A percentile compares a stretch with the other conserved stretches of the same genome.
These are phyloP conservation scores for Brachyhypopomus gauderio DNA, from an alignment of 2,113 vertebrate genomes.

Conservation along the genomic window DNA sequence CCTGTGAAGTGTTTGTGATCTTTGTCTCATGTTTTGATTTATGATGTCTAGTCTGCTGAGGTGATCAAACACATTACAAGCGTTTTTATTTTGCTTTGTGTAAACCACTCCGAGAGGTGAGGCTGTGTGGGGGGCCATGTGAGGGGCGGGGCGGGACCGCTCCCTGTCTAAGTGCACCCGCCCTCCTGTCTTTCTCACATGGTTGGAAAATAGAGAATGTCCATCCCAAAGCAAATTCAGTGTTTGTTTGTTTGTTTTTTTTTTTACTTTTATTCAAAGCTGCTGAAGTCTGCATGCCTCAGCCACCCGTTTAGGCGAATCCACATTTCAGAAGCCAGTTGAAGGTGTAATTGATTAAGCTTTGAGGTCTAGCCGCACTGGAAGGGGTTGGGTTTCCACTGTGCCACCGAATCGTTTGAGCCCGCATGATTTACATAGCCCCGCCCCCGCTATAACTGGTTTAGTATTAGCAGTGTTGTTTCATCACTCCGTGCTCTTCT, in stretches of 20 bases:
- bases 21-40: constrained; percentile 18
- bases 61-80: constrained; percentile 6
- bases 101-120: constrained; percentile 43
- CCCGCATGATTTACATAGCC: not conserved
- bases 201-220: not conserved
- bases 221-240: constrained; percentile 5
- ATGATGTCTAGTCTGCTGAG: constrained; percentile 38
- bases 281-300: constrained; percentile 1
- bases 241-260: too few relatives aligned
- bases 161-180: not conserved
- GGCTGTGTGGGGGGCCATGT: not conserved
- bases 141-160: too few relatives aligned
- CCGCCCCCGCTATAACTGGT: not conserved
- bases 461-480: not conserved
- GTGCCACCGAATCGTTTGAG: not conserved
- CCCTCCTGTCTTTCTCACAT: not conserved
- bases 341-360: not conserved
- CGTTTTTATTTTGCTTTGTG: not conserved
- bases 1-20: constrained; percentile 11
- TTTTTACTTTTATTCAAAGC: constrained; percentile 8
- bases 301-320: not conserved
- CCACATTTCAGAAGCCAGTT: not conserved
- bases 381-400: not conserved
- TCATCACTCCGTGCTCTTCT: not conserved
- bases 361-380: not conserved